Evolutionary conservation across 2,888 invertebrate species (phyloP), one percentile per base, ranked within the genome.

Genomic region (Hirtodrosophila trivittata): DNA sequence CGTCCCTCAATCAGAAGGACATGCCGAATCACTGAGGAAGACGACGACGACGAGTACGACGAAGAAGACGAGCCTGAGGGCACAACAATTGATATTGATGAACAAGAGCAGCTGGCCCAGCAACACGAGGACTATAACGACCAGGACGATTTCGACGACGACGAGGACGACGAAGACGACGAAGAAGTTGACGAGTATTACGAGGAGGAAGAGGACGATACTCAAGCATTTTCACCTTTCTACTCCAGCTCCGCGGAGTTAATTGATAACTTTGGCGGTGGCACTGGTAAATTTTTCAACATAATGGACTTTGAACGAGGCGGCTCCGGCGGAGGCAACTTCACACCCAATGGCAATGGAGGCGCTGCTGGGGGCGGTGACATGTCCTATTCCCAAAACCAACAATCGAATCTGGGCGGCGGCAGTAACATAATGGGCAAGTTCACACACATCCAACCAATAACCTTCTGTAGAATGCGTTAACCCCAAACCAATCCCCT

Each of bases 191-290:
- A 77, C 68, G 76, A 86, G 60, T 84, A 86, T 65, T 74, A 77
- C 59, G 78, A 82, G 49, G 69, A 74, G 57, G 77, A 71, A 33
- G 83, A 77, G 55, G 77, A 77, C 74, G 76, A 86, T 52, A 85
- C 85, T 16, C 82, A 83, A 59, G 72, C 84, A 55, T 81, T 78
- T 60, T 80, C 85, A 16, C 85, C 85, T 14, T 86, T 80, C 60
- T 81, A 84, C 64, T 78, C 86, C 37, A 83, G 86, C 58, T 82
- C 82, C 12, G 83, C 81, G 43, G 83, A 83, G 73, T 75, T 82
- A 32, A 82, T 84, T 26, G 74, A 85, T 52, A 71, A 82, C 42
- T 76, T 81, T 46, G 68, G 75, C 30, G 74, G 77, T 41, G 76
- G 77, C 18, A 52, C 78, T 7, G 76, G 85, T 3, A 85, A 83